Evolutionary conservation across 2,888 invertebrate species (phyloP), one percentile per base, ranked within the genome.

Genomic region (Dynastes tityus): DNA sequence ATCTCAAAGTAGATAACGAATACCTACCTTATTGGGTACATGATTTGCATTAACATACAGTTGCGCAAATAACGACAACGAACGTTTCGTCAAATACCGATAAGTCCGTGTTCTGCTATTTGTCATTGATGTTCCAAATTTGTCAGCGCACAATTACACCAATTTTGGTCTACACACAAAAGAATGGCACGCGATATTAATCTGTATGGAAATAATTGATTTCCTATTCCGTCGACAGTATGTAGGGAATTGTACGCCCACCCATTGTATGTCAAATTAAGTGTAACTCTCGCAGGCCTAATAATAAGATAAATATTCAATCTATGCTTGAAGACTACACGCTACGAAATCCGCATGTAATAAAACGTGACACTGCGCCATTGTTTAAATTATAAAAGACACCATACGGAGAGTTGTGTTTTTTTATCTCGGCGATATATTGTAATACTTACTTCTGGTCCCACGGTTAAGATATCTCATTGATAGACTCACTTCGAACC

Each of bases 81-180:
- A 74, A 27, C 49, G 45, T 61, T 63, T 49, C 63, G 61, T 61
- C 4, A 45, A 74, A 74, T 45, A 61, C 45, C 61, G 61, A 74
- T 61, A 74, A 74, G 49, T 74, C 45, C 61, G 61, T 61, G 61
- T 74, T 74, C 61, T 49, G 58, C 29, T 45, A 74, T 74, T 74
- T 74, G 73, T 74, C 73, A 74, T 74, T 74, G 73, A 74, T 74
- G 73, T 74, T 61, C 73, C 73, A 74, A 74, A 74, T 74, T 74
- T 63, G 73, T 74, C 73, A 49, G 73, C 61, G 61, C 45, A 22
- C 61, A 74, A 61, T 74, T 74, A 74, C 49, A 61, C 73, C 73
- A 61, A 61, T 74, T 74, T 74, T 74, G 73, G 73, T 74, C 22
- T 74, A 74, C 61, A 74, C 29, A 74, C 73, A 74, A 61, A 74